These are phyloP conservation scores for Muscicapa comitata DNA, from an alignment of 2,797 vertebrate genomes.

Conservation along the genomic window DNA sequence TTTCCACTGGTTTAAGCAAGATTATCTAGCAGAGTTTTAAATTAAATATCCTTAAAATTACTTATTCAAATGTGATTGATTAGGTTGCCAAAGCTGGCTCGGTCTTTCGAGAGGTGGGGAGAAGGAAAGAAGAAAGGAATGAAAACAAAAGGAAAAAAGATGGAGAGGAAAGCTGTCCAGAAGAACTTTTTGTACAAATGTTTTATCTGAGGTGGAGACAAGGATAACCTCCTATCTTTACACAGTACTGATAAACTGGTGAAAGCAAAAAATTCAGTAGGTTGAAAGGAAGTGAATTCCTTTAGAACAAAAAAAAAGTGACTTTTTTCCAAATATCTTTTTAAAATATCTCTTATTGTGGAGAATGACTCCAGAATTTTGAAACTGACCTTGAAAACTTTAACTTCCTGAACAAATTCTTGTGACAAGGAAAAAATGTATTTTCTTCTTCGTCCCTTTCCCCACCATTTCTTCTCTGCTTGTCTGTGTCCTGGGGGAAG, in stretches of 20 bases:
- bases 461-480: neutral
- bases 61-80: neutral
- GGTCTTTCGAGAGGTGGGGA: rapidly evolving
- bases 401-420: neutral
- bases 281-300: neutral
- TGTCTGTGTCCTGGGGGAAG: neutral
- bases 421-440: rapidly evolving
- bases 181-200: neutral
- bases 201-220: neutral
- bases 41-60: neutral
- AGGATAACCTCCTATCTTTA: neutral
- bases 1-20: neutral
- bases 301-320: rapidly evolving
- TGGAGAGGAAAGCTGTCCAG: neutral
- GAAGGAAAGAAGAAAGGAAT: neutral
- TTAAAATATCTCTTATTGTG: neutral
- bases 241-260: neutral
- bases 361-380: neutral
- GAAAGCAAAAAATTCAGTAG: neutral
- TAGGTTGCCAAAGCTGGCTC: neutral
- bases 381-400: neutral
- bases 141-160: neutral
- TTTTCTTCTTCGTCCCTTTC: neutral
- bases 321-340: neutral
- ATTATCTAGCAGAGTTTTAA: constrained; percentile 1